Base-by-base conservation (phyloP, 2,888 invertebrate species). In the Rhabditophanes sp. region DNA sequence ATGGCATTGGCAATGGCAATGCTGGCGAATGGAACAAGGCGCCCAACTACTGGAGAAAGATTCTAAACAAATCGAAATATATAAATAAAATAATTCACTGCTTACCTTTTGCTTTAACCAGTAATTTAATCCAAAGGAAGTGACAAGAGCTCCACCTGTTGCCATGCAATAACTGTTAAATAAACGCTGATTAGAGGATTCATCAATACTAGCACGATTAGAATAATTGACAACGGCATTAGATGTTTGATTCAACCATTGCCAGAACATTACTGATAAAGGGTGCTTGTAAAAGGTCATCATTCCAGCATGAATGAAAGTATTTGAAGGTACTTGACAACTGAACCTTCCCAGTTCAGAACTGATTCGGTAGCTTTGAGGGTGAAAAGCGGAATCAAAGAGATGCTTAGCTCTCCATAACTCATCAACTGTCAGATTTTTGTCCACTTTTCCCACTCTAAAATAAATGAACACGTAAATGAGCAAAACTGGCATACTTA, bases 381-480 rank as follows among this genome's bases (percentile, higher is more conserved):
- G 96, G 69, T 96, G 96, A 67, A 76, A 93, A 0, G 96, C 96
- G 20, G 93, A 93, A 69, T 99, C 96, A 69, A 88, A 88, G n/a
- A 93, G 67, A 60, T 82, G 79, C 68, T 96, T 99, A 8, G 80
- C 79, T 24, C 72, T 69, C 87, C 93, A 96, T 28, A 96, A 66
- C 46, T 83, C 78, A 28, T 84, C 78, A 43, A 78, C 78, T 14
- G 77, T 74, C 39, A 80, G 71, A 12, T 75, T 75, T 78, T 65
- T 50, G n/a, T 68, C 38, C 19, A 65, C 53, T 30, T 68, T 68
- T 4, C 72, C 72, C 33, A 65, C 64, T 48, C 15, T 32, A 21
- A 80, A n/a, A n/a, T n/a, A n/a, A n/a, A n/a, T n/a, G n/a, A n/a
- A n/a, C n/a, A n/a, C n/a, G n/a, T n/a, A n/a, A n/a, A n/a, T n/a